Evolutionary conservation across 2,113 vertebrate species (phyloP), one percentile per base, ranked within the genome.

Genomic region (Nibea albiflora): DNA sequence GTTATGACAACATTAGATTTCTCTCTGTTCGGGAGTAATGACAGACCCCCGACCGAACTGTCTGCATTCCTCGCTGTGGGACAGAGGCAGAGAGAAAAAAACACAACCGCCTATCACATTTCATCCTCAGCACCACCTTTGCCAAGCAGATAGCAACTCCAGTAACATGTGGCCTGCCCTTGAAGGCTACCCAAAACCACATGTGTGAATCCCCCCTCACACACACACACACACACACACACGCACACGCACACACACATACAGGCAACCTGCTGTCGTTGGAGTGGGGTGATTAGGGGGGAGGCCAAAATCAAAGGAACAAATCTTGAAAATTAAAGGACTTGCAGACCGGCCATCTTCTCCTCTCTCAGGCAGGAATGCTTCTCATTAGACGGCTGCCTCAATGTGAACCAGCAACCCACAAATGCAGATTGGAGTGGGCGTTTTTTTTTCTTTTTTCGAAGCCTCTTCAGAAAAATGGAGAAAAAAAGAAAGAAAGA

Each of bases 291-390:
- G 80, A 89, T 89, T 88, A 84, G 73, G 76, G 79, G 76, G 76
- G 85, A 92, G 84, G 84, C 73, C 77, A 81, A 80, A 92, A 90
- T 92, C 89, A 89, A 90, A 92, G 88, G 87, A 82, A 83, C 88
- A 89, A 82, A 87, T 89, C 74, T 84, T 67, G 69, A 65, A 92
- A 93, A 93, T 93, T 81, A 92, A 88, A 93, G 92, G 90, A 85
- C 86, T 81, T 46, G 83, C 62, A 84, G 90, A 70, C 20, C n/a
- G 31, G 83, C 77, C 85, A 63, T 85, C 73, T 85, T 81, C 89
- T 79, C 49, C 75, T 66, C 69, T 83, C 58, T 75, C 52, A 50
- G 60, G 39, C 57, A 89, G 67, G 90, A 93, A 90, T 85, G 92
- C 87, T 92, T 90, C 79, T 94, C 86, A 92, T 93, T 92, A 91